phyloP scores from a whole-genome alignment of 1,140 invertebrate species.

The Linepithema humile region DNA sequence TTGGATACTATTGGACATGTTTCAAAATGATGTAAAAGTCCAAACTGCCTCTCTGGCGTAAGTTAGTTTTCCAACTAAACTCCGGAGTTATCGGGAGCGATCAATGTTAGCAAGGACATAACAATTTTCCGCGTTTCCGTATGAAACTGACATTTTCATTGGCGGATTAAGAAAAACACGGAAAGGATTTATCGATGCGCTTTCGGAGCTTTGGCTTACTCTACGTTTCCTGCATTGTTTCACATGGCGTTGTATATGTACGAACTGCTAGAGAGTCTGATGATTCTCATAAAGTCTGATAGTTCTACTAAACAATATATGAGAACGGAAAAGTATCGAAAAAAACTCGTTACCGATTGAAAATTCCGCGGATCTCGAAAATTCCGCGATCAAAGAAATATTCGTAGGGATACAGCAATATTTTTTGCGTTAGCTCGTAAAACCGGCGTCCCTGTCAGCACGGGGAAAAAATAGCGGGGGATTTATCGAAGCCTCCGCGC shows the following conservation, averaged over 20 bases:
- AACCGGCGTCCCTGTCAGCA: background rate
- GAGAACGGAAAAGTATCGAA: background rate
- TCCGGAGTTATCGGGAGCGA: conserved; percentile 18
- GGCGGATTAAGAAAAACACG: conserved; percentile 18
- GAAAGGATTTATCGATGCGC: conserved; percentile 27
- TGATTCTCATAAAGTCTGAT: too few relatives aligned
- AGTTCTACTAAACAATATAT: background rate
- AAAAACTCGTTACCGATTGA: background rate
- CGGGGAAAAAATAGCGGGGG: background rate
- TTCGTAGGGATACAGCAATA: conserved; percentile 8
- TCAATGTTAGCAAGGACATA: conserved; percentile 25
- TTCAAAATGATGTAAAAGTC: conserved; percentile 32
- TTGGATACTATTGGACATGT: background rate
- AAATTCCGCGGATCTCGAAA: conserved; percentile 14
- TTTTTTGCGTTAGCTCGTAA: conserved; percentile 46
- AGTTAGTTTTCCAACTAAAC: conserved; percentile 30
- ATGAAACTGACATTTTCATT: conserved; percentile 1
- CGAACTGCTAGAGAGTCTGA: too few relatives aligned
- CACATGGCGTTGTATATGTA: background rate
- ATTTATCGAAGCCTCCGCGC: conserved; percentile 39
- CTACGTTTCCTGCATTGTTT: background rate
- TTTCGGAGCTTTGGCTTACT: background rate
- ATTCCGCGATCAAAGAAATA: conserved; percentile 19
- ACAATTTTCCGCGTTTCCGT: conserved; percentile 11
- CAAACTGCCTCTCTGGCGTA: conserved; percentile 6